Evolutionary conservation across 2,888 invertebrate genomes (phyloP).

Genomic region (Macrophya annulata): DNA sequence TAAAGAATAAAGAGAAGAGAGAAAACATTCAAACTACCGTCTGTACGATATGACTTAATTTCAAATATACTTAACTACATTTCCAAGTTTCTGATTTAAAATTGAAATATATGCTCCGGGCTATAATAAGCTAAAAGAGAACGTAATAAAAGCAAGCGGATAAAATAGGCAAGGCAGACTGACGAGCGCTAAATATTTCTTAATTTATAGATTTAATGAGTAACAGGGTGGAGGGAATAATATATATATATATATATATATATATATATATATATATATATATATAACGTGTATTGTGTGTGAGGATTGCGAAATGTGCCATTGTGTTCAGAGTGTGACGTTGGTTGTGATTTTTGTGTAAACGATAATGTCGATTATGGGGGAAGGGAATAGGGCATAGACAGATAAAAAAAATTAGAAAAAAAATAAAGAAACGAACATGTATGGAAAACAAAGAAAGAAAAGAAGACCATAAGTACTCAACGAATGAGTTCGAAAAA

Average conservation of each 20-base stretch:
- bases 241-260: too few species aligned
- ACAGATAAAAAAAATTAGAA: conserved; percentile 52
- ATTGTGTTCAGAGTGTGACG: conserved; percentile 76
- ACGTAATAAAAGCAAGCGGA: conserved; percentile 22
- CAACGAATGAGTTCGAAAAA: background rate
- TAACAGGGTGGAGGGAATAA: conserved; percentile 41
- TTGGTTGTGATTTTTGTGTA: background rate
- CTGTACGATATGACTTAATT: background rate
- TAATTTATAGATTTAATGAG: background rate
- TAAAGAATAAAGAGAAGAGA: background rate
- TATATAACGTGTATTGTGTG: conserved; percentile 58
- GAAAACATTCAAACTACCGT: background rate
- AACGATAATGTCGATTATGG: background rate
- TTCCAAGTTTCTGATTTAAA: background rate
- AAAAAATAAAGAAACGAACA: background rate
- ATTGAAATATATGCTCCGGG: background rate
- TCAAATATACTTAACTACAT: background rate
- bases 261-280: too few species aligned
- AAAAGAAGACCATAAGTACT: background rate
- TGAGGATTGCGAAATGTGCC: conserved; percentile 64
- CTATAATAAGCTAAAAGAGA: background rate
- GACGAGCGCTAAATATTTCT: conserved; percentile 4
- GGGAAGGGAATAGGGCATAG: background rate
- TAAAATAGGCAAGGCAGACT: conserved; percentile 4
- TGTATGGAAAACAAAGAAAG: background rate